phyloP scores from a whole-genome alignment of 1,140 invertebrate genomes.

The Sinella curviseta region DNA sequence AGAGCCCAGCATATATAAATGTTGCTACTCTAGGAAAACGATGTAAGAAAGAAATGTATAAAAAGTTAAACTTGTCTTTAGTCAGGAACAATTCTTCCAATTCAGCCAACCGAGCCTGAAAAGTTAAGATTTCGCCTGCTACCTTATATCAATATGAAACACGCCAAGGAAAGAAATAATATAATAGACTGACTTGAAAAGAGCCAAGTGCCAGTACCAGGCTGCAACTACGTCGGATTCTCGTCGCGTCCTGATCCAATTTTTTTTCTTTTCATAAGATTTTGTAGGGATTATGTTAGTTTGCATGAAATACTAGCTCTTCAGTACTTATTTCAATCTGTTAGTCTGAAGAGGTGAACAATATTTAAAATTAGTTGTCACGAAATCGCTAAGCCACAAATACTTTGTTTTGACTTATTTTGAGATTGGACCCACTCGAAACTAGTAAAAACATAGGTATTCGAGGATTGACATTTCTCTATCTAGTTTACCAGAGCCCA shows the following conservation, averaged over 20 bases:
- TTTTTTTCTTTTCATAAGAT: background rate
- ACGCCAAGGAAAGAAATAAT: background rate
- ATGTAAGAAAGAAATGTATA: too few relatives aligned
- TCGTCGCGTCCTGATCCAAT: background rate
- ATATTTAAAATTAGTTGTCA: background rate
- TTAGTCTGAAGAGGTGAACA: background rate
- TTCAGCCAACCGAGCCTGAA: too few relatives aligned
- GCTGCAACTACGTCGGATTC: background rate
- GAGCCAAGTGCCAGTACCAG: conserved; percentile 1
- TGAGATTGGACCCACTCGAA: too few relatives aligned
- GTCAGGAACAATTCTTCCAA: too few relatives aligned
- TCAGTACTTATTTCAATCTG: background rate
- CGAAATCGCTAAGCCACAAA: too few relatives aligned
- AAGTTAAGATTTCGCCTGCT: background rate
- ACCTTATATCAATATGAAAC: background rate
- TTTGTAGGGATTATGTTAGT: background rate
- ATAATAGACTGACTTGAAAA: background rate
- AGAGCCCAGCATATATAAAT: too few relatives aligned
- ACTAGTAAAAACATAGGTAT: too few relatives aligned
- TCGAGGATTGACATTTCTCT: too few relatives aligned
- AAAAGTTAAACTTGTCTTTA: too few relatives aligned
- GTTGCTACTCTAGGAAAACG: too few relatives aligned
- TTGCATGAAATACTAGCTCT: background rate
- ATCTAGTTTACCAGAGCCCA: too few relatives aligned
- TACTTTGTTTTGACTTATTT: too few relatives aligned